Conservation (phyloP, 1,140 invertebrate genomes). For the Rhynchophorus ferrugineus region DNA sequence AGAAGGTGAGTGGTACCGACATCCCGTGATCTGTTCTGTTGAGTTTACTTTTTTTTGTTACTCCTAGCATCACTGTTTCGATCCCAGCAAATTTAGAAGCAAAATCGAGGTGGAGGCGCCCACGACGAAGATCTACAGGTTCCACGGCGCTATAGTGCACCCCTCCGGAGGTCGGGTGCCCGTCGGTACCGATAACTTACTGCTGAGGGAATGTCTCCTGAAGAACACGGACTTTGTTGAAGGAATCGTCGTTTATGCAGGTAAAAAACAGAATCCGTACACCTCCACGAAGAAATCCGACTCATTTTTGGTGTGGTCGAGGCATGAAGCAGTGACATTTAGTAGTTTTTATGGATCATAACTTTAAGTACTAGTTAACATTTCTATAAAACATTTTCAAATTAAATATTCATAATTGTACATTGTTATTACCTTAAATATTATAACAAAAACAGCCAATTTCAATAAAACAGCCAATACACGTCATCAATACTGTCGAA, state of each 20-base stretch:
- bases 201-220: conserved; percentile 87
- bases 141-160: conserved; percentile 84
- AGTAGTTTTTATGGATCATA: no score
- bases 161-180: conserved; percentile 70
- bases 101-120: conserved; percentile 85
- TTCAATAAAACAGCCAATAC: no score
- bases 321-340: not conserved
- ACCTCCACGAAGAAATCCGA: not conserved
- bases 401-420: no score
- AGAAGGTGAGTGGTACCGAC: conserved; percentile 48
- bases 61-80: conserved; percentile 56
- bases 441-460: no score
- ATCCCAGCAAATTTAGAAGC: conserved; percentile 74
- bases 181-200: conserved; percentile 85
- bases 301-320: not conserved
- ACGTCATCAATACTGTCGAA: no score
- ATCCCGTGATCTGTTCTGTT: no score
- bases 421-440: no score
- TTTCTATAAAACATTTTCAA: no score
- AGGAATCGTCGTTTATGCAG: conserved; percentile 95
- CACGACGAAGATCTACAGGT: conserved; percentile 92
- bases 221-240: conserved; percentile 93
- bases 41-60: not conserved
- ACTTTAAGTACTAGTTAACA: no score
- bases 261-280: conserved; percentile 43